These are phyloP conservation scores for Lagodon rhomboides DNA, from an alignment of 2,797 vertebrate species.

Conservation along the genomic window DNA sequence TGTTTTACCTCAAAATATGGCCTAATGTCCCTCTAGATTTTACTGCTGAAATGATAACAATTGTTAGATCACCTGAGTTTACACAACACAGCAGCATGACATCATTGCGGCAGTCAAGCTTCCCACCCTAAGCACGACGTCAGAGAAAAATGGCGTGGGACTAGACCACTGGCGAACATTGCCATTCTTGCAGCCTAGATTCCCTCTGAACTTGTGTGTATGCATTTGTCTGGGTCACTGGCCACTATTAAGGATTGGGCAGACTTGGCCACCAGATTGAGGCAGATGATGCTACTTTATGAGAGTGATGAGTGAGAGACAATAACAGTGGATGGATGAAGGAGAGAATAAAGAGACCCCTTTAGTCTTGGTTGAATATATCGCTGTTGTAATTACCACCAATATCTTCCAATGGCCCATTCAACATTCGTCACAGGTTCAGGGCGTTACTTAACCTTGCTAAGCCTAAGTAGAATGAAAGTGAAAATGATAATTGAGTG, in stretches of 20 bases:
- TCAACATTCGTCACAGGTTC: conserved; percentile 71
- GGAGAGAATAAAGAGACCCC: conserved; percentile 52
- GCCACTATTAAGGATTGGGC: not conserved
- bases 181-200: no score
- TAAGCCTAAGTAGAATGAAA: conserved; percentile 71
- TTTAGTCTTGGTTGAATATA: conserved; percentile 62
- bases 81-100: no score
- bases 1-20: no score
- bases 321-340: conserved; percentile 55
- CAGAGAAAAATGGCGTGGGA: no score
- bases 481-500: conserved; percentile 78
- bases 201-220: no score
- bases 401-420: conserved; percentile 74
- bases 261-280: conserved; percentile 11
- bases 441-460: conserved; percentile 82
- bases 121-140: no score
- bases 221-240: not conserved
- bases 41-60: no score
- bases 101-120: no score
- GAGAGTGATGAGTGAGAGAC: conserved; percentile 27
- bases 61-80: no score
- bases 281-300: conserved; percentile 17
- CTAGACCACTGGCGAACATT: not conserved
- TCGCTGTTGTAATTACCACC: conserved; percentile 69
- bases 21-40: no score